Conservation (phyloP, 1,140 invertebrate genomes). For the Megalonaias nervosa region DNA sequence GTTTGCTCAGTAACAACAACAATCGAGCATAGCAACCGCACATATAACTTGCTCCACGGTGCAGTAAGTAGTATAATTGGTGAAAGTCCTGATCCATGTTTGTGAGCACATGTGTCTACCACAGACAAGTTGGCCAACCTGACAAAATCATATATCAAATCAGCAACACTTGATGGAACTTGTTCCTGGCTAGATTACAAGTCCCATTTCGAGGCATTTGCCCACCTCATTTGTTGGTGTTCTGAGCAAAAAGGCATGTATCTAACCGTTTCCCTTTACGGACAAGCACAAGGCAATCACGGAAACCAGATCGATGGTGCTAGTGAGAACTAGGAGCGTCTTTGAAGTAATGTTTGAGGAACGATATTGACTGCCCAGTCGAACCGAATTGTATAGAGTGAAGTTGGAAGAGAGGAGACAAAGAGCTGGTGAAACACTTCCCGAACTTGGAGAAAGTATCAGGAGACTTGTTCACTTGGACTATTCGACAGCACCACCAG, state of each 20-base stretch:
- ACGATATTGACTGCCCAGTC: not conserved
- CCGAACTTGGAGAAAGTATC: conserved; percentile 20
- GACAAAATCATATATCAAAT: not conserved
- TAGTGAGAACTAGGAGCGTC: no score
- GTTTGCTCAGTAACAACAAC: no score
- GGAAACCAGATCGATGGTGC: not conserved
- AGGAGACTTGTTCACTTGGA: conserved; percentile 18
- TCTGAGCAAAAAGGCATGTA: conserved; percentile 19
- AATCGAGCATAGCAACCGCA: no score
- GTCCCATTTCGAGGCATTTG: conserved; percentile 30
- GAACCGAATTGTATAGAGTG: conserved; percentile 4
- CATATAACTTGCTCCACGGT: no score
- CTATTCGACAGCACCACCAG: conserved; percentile 19
- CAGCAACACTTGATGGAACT: conserved; percentile 26
- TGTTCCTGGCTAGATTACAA: conserved; percentile 27
- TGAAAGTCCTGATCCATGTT: no score
- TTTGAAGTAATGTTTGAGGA: no score
- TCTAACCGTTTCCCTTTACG: conserved; percentile 21
- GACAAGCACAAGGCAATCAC: conserved; percentile 21
- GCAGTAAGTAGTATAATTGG: no score
- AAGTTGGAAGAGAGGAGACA: not conserved
- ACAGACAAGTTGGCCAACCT: no score
- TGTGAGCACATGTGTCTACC: no score
- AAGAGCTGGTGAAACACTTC: conserved; percentile 15
- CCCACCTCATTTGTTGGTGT: conserved; percentile 14